A percentile compares a stretch with the other conserved stretches of the same genome.
Evolutionary conservation across 2,113 vertebrate genomes (phyloP).

Genomic region (Atherinomorus stipes): DNA sequence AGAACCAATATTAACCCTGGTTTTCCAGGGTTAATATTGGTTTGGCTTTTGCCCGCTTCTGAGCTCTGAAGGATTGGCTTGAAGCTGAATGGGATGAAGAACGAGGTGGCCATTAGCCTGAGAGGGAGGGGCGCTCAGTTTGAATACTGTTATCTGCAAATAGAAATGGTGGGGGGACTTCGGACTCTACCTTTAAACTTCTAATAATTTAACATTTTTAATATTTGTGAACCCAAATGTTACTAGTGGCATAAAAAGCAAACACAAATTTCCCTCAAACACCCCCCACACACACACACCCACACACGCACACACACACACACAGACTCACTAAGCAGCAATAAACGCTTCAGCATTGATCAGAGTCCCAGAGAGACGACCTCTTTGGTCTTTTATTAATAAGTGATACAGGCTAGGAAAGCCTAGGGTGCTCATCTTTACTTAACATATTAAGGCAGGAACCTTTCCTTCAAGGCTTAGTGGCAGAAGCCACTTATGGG

Average conservation of each 20-base stretch:
- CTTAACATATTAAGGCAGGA: constrained; percentile 70
- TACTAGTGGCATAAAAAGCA: not conserved
- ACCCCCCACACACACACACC: constrained; percentile 21
- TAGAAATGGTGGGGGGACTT: no score
- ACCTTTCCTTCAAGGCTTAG: constrained; percentile 65
- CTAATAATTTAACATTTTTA: not conserved
- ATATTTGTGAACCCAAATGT: not conserved
- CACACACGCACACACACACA: constrained; percentile 14
- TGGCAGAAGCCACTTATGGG: constrained; percentile 65
- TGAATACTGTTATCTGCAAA: no score
- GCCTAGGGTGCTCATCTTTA: constrained; percentile 59
- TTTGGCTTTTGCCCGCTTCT: no score
- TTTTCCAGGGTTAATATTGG: no score
- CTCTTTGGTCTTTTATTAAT: constrained; percentile 69
- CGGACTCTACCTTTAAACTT: no score
- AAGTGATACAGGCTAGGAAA: constrained; percentile 63
- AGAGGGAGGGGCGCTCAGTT: no score
- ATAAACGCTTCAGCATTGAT: constrained; percentile 72
- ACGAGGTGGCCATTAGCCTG: no score
- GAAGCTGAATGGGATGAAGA: no score
- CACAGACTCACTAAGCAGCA: constrained; percentile 24
- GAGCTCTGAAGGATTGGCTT: no score
- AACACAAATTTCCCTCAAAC: no score
- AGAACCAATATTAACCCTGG: no score
- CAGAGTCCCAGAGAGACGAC: constrained; percentile 53